Evolutionary conservation across 1,140 invertebrate genomes (phyloP).

Genomic region (Lerema accius): DNA sequence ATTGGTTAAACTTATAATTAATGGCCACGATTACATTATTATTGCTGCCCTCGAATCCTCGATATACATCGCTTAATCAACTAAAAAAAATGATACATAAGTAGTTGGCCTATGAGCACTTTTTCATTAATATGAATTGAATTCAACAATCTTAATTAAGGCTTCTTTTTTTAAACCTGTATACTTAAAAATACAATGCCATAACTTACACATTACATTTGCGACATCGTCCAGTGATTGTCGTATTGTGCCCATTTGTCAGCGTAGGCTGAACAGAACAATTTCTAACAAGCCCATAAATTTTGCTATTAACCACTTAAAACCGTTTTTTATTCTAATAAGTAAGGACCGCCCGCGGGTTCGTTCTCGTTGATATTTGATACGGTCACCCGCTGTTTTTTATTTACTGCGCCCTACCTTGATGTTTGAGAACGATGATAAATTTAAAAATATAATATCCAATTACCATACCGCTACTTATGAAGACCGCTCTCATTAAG

Average conservation of each 20-base stretch:
- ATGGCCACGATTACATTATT: too few relatives aligned
- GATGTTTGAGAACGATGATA: constrained; percentile 28
- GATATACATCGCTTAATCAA: too few relatives aligned
- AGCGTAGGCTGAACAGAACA: constrained; percentile 5
- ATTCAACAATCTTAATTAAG: too few relatives aligned
- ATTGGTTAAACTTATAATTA: too few relatives aligned
- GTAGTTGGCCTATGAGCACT: not conserved
- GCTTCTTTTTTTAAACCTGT: too few relatives aligned
- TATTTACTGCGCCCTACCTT: constrained; percentile 36
- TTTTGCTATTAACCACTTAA: constrained; percentile 27
- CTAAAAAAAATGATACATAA: too few relatives aligned
- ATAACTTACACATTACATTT: constrained; percentile 6
- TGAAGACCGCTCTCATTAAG: constrained; percentile 30
- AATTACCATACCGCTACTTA: constrained; percentile 26
- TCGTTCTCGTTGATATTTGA: constrained; percentile 35
- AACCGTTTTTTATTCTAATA: constrained; percentile 35
- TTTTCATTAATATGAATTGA: too few relatives aligned
- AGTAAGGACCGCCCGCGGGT: constrained; percentile 32
- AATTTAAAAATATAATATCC: constrained; percentile 34
- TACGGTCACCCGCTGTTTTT: constrained; percentile 35
- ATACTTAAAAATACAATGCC: too few relatives aligned
- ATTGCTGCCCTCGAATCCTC: too few relatives aligned
- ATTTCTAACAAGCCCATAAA: constrained; percentile 32
- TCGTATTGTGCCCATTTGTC: constrained; percentile 14
- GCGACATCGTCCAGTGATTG: constrained; percentile 12